Evolutionary conservation across 2,113 vertebrate species (phyloP).

Genomic region (Odobenus rosmarus): DNA sequence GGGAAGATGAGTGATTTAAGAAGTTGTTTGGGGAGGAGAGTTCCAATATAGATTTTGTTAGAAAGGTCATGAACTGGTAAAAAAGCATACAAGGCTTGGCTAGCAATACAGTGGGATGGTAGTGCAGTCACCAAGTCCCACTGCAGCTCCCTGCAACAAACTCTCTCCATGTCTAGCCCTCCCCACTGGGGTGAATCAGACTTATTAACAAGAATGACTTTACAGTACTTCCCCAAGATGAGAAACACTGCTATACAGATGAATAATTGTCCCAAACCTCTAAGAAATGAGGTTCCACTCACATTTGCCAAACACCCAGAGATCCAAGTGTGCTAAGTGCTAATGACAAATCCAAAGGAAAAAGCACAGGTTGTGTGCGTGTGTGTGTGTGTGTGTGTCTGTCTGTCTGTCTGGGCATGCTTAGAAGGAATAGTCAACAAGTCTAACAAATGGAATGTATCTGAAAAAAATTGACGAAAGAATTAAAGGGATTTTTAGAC

Average conservation of each 20-base stretch:
- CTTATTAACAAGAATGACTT: slow-evolving; percentile 11
- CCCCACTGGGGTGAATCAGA: background rate
- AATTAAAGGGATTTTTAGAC: slow-evolving; percentile 24
- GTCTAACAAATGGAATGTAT: background rate
- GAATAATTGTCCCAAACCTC: background rate
- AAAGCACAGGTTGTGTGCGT: background rate
- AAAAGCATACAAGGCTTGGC: background rate
- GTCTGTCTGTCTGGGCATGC: background rate
- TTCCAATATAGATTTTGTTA: background rate
- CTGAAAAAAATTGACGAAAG: slow-evolving; percentile 37
- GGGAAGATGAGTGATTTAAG: background rate
- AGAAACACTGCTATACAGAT: background rate
- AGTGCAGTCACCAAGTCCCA: background rate
- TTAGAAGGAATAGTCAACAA: background rate
- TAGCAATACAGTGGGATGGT: background rate
- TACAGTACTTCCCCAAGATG: background rate
- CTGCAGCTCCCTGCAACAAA: background rate
- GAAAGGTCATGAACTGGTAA: background rate
- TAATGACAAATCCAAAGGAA: slow-evolving; percentile 49
- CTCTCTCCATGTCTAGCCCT: background rate
- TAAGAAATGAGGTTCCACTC: slow-evolving; percentile 3
- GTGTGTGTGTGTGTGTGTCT: background rate
- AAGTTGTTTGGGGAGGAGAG: background rate
- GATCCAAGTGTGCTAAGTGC: background rate
- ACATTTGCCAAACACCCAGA: background rate